Evolutionary conservation across 2,888 invertebrate species (phyloP).

Genomic region (Liopterus haemorrhoidalis): DNA sequence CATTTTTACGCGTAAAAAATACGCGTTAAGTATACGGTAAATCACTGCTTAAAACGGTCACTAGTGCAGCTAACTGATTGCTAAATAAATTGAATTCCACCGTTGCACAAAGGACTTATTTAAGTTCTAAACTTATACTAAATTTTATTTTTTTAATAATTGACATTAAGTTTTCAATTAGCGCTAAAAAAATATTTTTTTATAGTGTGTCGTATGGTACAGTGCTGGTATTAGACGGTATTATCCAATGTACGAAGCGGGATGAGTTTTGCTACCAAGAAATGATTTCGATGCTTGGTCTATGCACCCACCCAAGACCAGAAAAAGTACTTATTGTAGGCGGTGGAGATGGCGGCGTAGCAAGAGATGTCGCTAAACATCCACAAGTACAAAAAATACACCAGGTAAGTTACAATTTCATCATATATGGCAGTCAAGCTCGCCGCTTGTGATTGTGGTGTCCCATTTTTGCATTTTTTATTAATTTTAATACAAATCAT

Average conservation of each 20-base stretch:
- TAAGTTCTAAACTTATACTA: neutral
- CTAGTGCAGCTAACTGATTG: too few relatives aligned
- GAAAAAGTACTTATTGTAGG: slow-evolving; percentile 91
- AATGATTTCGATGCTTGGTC: slow-evolving; percentile 92
- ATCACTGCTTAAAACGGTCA: too few relatives aligned
- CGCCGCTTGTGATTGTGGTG: slow-evolving; percentile 11
- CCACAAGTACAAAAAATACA: slow-evolving; percentile 78
- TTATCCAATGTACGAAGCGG: slow-evolving; percentile 91
- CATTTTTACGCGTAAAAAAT: too few relatives aligned
- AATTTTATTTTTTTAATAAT: slow-evolving; percentile 10
- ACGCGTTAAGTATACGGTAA: too few relatives aligned
- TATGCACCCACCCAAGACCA: slow-evolving; percentile 87
- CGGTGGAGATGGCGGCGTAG: slow-evolving; percentile 97
- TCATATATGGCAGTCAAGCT: slow-evolving; percentile 3
- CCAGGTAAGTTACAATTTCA: slow-evolving; percentile 47
- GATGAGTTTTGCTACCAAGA: slow-evolving; percentile 99
- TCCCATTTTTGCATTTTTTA: slow-evolving; percentile 19
- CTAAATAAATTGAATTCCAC: too few relatives aligned
- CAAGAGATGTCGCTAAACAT: slow-evolving; percentile 91
- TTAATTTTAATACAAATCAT: too few relatives aligned
- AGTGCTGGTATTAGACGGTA: slow-evolving; percentile 86
- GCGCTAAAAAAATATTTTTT: slow-evolving; percentile 24
- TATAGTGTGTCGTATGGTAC: slow-evolving; percentile 71
- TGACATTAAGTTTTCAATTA: neutral
- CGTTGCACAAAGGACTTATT: slow-evolving; percentile 2